Evolutionary conservation across 1,140 invertebrate genomes (phyloP).

Genomic region (Dolichoris vasculosae): DNA sequence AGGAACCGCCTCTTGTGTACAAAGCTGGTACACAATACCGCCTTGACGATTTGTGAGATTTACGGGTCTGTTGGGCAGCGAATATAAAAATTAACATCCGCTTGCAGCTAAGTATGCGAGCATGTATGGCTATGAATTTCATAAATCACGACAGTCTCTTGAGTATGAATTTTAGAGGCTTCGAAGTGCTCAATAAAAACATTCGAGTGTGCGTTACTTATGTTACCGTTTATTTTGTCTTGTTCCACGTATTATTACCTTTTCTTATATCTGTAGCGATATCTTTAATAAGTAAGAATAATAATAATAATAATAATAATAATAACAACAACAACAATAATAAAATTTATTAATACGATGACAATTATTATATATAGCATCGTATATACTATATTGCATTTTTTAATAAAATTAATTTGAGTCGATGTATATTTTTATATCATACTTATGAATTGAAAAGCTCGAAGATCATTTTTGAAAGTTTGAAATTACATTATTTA

Average conservation of each 20-base stretch:
- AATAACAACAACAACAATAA: too few relatives aligned
- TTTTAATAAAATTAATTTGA: too few relatives aligned
- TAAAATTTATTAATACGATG: too few relatives aligned
- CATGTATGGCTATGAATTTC: neutral
- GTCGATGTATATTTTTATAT: too few relatives aligned
- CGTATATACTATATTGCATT: too few relatives aligned
- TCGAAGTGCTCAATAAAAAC: slow-evolving; percentile 24
- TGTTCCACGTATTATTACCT: neutral
- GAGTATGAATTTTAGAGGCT: slow-evolving; percentile 20
- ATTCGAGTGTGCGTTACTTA: neutral
- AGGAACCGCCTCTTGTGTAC: neutral
- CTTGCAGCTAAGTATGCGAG: neutral
- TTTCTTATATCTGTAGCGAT: neutral
- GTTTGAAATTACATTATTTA: too few relatives aligned
- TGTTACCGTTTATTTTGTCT: neutral
- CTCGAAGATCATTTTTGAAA: too few relatives aligned
- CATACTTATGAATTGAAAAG: too few relatives aligned
- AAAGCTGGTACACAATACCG: neutral
- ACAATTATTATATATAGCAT: too few relatives aligned
- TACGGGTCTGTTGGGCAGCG: neutral
- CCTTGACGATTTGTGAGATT: slow-evolving; percentile 18
- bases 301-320: too few relatives aligned
- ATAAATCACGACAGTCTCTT: slow-evolving; percentile 20
- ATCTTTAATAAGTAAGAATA: neutral
- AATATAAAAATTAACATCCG: slow-evolving; percentile 26